A percentile compares a stretch with the other conserved stretches of the same genome.
These are phyloP conservation scores for Charadrius vociferus DNA, from an alignment of 2,113 vertebrate species.

Conservation along the genomic window DNA sequence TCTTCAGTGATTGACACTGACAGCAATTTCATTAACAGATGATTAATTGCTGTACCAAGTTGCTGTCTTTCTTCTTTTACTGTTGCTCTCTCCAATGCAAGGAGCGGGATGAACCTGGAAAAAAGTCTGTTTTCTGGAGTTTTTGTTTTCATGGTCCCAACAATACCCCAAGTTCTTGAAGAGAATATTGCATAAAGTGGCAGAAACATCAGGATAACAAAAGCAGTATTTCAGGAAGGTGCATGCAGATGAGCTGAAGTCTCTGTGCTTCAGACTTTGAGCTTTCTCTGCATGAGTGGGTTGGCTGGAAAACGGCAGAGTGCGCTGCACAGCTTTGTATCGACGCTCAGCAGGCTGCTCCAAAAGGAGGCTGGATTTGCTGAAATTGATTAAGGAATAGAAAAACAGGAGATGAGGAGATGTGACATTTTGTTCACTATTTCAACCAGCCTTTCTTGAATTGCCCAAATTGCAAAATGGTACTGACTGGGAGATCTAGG, in stretches of 20 bases:
- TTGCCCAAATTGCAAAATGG: not conserved
- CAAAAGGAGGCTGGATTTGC: not conserved
- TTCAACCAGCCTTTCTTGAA: not conserved
- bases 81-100: not conserved
- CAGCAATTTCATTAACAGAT: not conserved
- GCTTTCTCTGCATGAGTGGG: not conserved
- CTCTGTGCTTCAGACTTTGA: not conserved
- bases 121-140: not conserved
- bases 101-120: not conserved
- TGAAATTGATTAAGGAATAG: not conserved
- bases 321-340: rapidly evolving
- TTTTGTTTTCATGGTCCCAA: not conserved
- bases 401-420: not conserved
- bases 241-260: not conserved
- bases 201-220: not conserved
- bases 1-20: not conserved
- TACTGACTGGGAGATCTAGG: not conserved
- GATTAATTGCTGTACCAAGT: not conserved
- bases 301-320: not conserved
- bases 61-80: not conserved
- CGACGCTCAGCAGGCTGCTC: not conserved
- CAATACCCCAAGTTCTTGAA: not conserved
- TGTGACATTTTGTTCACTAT: not conserved
- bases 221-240: not conserved
- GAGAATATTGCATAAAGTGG: not conserved